These are phyloP conservation scores for Thera obeliscata DNA, from an alignment of 2,888 invertebrate species.

Conservation along the genomic window DNA sequence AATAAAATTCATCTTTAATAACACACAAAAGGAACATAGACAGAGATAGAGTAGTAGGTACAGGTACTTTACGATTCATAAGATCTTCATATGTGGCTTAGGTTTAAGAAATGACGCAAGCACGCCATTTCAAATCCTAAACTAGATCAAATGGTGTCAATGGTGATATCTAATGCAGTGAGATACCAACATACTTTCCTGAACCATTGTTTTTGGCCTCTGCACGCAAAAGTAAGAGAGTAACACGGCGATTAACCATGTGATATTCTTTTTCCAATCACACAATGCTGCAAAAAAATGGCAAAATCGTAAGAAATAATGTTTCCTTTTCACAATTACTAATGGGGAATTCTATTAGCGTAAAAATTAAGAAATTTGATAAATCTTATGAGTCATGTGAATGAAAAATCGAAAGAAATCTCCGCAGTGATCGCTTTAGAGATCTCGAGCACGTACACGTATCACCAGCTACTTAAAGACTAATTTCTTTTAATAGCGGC, in stretches of 20 bases:
- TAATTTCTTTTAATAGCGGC: conserved; percentile 40
- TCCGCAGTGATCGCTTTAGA: not conserved
- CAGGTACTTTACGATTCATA: too few relatives aligned
- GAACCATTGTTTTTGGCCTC: not conserved
- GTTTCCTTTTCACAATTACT: not conserved
- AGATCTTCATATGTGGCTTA: too few relatives aligned
- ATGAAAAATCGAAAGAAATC: not conserved
- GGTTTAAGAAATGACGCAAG: too few relatives aligned
- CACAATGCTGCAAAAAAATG: not conserved
- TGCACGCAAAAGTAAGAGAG: not conserved
- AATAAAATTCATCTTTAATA: too few relatives aligned
- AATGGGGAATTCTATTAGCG: too few relatives aligned
- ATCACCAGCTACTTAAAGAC: conserved; percentile 35
- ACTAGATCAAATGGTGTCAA: too few relatives aligned
- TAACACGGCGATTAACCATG: not conserved
- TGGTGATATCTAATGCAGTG: not conserved
- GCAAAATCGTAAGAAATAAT: not conserved
- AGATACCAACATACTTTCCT: not conserved
- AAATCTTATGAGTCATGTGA: not conserved
- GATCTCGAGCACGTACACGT: conserved; percentile 11
- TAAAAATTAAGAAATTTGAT: too few relatives aligned
- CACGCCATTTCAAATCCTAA: too few relatives aligned
- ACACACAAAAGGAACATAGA: too few relatives aligned
- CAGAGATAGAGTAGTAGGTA: too few relatives aligned
- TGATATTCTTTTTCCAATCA: not conserved